Evolutionary conservation across 2,888 invertebrate species (phyloP).

Genomic region (Thyatira batis): DNA sequence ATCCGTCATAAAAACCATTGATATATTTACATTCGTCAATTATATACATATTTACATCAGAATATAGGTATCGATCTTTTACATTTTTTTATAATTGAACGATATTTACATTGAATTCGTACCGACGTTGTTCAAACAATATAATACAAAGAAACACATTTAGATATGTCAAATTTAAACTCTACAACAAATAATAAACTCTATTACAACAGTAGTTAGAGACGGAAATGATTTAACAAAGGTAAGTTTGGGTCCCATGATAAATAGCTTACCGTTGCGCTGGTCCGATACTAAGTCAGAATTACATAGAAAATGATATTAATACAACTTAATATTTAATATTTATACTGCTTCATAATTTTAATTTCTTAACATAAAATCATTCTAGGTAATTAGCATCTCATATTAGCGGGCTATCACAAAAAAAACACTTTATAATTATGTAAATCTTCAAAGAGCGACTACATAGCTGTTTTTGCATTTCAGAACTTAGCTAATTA

Average conservation of each 20-base stretch:
- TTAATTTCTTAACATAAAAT: too few relatives aligned
- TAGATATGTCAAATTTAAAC: slow-evolving; percentile 50
- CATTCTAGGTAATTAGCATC: too few relatives aligned
- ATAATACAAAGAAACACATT: slow-evolving; percentile 22
- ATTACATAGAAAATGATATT: background rate
- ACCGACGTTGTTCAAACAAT: slow-evolving; percentile 21
- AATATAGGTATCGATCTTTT: slow-evolving; percentile 39
- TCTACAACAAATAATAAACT: slow-evolving; percentile 18
- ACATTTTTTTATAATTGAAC: slow-evolving; percentile 48
- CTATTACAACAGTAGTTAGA: slow-evolving; percentile 7
- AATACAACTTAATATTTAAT: too few relatives aligned
- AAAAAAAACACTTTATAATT: too few relatives aligned
- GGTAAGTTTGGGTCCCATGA: background rate
- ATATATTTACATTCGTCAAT: slow-evolving; percentile 70
- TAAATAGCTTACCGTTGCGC: background rate
- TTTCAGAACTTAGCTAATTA: background rate
- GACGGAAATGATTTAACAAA: background rate
- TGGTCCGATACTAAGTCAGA: background rate
- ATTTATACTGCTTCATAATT: too few relatives aligned
- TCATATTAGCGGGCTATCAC: too few relatives aligned
- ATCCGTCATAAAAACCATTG: slow-evolving; percentile 80
- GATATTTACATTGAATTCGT: slow-evolving; percentile 53
- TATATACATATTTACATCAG: slow-evolving; percentile 68
- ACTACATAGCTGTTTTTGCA: too few relatives aligned
- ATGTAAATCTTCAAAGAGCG: too few relatives aligned